phyloP scores from a whole-genome alignment of 1,140 invertebrate genomes.

The Drosophila saltans region DNA sequence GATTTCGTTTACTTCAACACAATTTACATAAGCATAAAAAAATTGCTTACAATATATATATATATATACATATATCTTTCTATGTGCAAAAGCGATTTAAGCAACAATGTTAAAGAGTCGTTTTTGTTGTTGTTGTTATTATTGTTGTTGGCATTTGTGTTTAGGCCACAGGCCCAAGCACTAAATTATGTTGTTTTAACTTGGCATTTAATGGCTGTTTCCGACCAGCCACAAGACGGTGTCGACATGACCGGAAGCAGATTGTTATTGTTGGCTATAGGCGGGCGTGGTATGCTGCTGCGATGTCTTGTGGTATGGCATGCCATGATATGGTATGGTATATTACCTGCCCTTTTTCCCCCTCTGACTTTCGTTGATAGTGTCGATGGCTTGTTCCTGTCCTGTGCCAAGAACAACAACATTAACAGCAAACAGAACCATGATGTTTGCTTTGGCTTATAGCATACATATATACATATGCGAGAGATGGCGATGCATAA shows the following conservation, averaged over 20 bases:
- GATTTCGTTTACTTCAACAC: constrained; percentile 4
- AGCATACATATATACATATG: background rate
- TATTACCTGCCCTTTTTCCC: background rate
- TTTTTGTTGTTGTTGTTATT: constrained; percentile 2
- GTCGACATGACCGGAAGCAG: constrained; percentile 12
- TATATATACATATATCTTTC: background rate
- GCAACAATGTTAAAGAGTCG: constrained; percentile 10
- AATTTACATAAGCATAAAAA: constrained; percentile 14
- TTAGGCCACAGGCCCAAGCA: constrained; percentile 7
- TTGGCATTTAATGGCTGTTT: constrained; percentile 12
- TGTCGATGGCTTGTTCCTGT: constrained; percentile 4
- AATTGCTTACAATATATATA: background rate
- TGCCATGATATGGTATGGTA: background rate
- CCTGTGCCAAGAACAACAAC: background rate
- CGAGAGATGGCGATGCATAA: background rate
- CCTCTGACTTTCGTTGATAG: background rate
- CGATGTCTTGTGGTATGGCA: background rate
- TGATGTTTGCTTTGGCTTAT: background rate
- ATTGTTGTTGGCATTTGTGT: background rate
- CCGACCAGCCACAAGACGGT: constrained; percentile 2
- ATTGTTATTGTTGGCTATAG: constrained; percentile 4
- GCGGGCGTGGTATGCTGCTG: background rate
- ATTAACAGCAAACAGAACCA: background rate
- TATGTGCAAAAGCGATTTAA: background rate
- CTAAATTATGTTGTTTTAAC: constrained; percentile 13